Evolutionary conservation across 1,140 invertebrate genomes (phyloP).

Genomic region (Cyrtorhinus lividipennis): DNA sequence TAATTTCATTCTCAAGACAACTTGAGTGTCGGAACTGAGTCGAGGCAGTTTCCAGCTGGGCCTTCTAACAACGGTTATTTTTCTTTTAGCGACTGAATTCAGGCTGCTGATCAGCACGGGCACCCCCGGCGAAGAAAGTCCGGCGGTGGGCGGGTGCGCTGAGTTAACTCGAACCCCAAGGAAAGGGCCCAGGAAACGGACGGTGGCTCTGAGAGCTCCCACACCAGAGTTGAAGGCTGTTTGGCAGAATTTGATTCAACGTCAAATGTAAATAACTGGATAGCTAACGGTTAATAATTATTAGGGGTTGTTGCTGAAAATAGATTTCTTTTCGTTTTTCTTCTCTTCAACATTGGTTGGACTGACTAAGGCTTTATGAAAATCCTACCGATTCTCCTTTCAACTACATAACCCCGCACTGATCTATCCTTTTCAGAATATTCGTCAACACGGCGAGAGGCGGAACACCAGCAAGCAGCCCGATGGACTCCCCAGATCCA

Average conservation of each 20-base stretch:
- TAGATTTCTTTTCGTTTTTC: not conserved
- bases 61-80: too few relatives aligned
- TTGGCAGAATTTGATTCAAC: constrained; percentile 73
- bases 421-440: constrained; percentile 43
- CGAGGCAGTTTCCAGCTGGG: too few relatives aligned
- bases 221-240: constrained; percentile 70
- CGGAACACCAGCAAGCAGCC: constrained; percentile 43
- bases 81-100: constrained; percentile 49
- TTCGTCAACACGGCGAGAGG: constrained; percentile 48
- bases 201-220: constrained; percentile 57
- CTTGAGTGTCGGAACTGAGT: too few relatives aligned
- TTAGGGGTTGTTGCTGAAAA: not conserved
- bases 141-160: constrained; percentile 44
- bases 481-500: constrained; percentile 37
- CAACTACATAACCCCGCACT: too few relatives aligned
- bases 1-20: too few relatives aligned
- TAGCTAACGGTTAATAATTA: not conserved
- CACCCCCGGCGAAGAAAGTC: constrained; percentile 44
- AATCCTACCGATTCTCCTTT: too few relatives aligned
- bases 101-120: constrained; percentile 41
- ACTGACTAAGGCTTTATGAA: too few relatives aligned
- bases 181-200: constrained; percentile 44
- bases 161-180: constrained; percentile 37
- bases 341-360: too few relatives aligned
- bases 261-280: constrained; percentile 55